Evolutionary conservation across 2,797 vertebrate genomes (phyloP), one percentile per base, ranked within the genome.

Genomic region (Channa striata): DNA sequence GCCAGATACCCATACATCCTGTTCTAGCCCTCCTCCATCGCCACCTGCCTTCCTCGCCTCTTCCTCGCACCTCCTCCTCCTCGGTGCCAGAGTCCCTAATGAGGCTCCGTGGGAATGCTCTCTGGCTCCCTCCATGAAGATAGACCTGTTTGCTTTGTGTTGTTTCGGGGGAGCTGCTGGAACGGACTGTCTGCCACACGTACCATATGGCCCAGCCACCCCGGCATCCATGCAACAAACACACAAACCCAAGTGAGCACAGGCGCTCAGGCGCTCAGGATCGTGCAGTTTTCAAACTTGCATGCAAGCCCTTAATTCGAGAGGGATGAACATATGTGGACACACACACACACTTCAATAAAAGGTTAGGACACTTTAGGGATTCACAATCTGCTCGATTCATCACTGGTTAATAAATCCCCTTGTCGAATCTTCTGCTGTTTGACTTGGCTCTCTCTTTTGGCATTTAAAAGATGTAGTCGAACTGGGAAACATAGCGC

Each of bases 101-200:
- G 90, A 93, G 91, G 89, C 92, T 83, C 88, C 0, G 72, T 88
- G 92, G 89, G 87, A 91, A 81, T 77, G 73, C 65, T 83, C 85
- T 66, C 71, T 51, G 73, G 67, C 66, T 83, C 59, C 34, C 59
- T 81, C 76, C 79, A 76, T 66, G 69, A 82, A 83, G 76, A 76
- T 66, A 65, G 81, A 83, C 82, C 80, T 59, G 81, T 54, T 83
- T 68, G 11, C 76, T 77, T 52, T 82, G 73, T 78, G 78, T 67
- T 72, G 70, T 80, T 90, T 74, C 81, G 34, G 42, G 72, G 64
- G 72, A 83, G 85, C 80, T 78, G 80, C 81, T 72, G 76, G 80
- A 85, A 80, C 54, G 36, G 78, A 82, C 74, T 61, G 80, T 75
- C 78, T 83, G 72, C 75, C 11, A 56, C 40, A 36, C 16, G 37